Conservation (phyloP, 2,888 invertebrate species). For the Harpalus rufipes region DNA sequence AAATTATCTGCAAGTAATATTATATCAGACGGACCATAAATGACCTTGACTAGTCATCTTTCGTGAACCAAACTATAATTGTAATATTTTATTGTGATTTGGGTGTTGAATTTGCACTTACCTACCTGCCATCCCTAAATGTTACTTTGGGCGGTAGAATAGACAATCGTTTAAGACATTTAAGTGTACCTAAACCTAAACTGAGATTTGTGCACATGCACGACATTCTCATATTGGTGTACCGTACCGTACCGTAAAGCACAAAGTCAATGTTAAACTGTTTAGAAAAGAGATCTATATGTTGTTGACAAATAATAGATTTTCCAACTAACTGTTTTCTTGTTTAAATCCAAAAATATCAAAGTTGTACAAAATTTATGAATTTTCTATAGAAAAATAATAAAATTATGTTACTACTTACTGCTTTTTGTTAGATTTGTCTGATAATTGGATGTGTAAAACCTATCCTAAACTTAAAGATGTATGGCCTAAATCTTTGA, state of each 20-base stretch:
- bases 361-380: conserved; percentile 25
- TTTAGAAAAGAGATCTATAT: conserved; percentile 57
- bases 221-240: conserved; percentile 50
- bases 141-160: conserved; percentile 50
- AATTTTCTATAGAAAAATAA: conserved; percentile 43
- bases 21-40: no score
- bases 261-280: conserved; percentile 55
- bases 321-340: conserved; percentile 42
- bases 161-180: conserved; percentile 51
- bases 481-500: conserved; percentile 45
- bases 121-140: conserved; percentile 37
- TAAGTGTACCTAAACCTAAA: conserved; percentile 52
- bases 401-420: conserved; percentile 9
- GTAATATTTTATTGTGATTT: conserved; percentile 38
- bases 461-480: conserved; percentile 31
- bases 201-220: conserved; percentile 34
- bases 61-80: no score
- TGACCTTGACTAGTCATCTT: no score
- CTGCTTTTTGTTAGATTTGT: conserved; percentile 40
- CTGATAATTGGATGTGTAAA: conserved; percentile 19
- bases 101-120: conserved; percentile 21
- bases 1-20: no score
- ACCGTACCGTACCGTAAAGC: conserved; percentile 32
- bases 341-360: conserved; percentile 37
- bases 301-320: conserved; percentile 49